Base-by-base conservation (phyloP, 2,888 invertebrate species). In the Stenoptilia bipunctidactyla region DNA sequence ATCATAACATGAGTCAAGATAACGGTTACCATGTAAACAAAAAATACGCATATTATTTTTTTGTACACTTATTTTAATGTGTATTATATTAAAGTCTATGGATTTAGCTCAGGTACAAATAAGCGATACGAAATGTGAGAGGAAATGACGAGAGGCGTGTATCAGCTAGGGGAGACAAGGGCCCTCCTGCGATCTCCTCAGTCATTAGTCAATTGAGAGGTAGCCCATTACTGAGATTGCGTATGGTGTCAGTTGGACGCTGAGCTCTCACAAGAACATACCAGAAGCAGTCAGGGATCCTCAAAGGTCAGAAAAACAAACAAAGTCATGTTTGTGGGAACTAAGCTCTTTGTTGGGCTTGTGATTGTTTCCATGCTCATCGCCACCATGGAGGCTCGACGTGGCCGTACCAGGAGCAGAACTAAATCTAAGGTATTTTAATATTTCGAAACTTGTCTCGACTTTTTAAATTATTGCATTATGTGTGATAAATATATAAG, bases 361-460 rank as follows among this genome's bases (percentile, higher is more conserved):
- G 42, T 74, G 1, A 40, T 72, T 13, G 38, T 70, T 2, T 68
- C 51, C 46, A 65, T 54, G 51, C 57, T 61, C 48, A 48, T 67
- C 27, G 46, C 66, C 30, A 5, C 71, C 27, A 66, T 64, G 42
- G 71, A 71, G 13, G 89, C 87, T 1, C 85, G 93, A 36, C 87
- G 93, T 55, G 92, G 90, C 8, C 86, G 93, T 44, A 83, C 87
- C 25, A 86, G 92, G 55, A 86, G 90, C 50, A 88, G 92, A 54
- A 90, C 90, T 38, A 92, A 92, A 61, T 93, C 92, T 0, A 89
- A 91, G 83, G 91, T 90, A 2, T 20, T 20, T 20, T 20, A 20
- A 8, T 20, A n/a, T n/a, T n/a, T n/a, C n/a, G n/a, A n/a, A n/a
- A n/a, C n/a, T n/a, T n/a, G n/a, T n/a, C n/a, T n/a, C n/a, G n/a